Evolutionary conservation across 2,888 invertebrate genomes (phyloP), one percentile per base, ranked within the genome.

Genomic region (Fragum whitleyi): DNA sequence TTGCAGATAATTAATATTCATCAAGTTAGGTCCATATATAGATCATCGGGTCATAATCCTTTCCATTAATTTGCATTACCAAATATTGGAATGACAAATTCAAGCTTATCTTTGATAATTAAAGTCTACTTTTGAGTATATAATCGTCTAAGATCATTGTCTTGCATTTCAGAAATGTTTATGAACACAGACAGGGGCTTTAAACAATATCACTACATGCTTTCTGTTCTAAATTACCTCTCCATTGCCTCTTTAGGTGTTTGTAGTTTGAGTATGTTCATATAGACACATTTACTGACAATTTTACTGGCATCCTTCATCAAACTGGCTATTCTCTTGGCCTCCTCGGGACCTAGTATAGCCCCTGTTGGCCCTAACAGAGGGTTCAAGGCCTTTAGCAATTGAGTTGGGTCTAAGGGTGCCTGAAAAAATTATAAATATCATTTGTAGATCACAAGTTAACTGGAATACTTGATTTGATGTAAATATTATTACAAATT

Each of bases 241-340:
- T 97, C 97, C 73, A 98, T 95, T 81, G 98, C 95, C 85, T 97
- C 96, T 7, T 79, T 74, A 7, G 96, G 96, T 92, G 97, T 96
- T 16, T 98, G 98, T 83, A 96, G 96, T 94, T 97, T 97, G 79
- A 98, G 95, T 91, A 98, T 98, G 94, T 98, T 97, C 90, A 98
- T 96, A 93, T 98, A 98, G 91, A 98, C 97, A 95, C 98, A 98
- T 95, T 98, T 98, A 89, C 97, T 98, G 74, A 98, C 98, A 88
- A 98, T 95, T 94, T 98, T 98, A 94, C 97, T 97, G 0, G 98
- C 98, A 95, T 98, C 98, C 65, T 97, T 97, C 98, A 98, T 98
- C 92, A 98, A 96, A 94, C 98, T 98, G 95, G 97, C 97, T 88
- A 98, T 95, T 88, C 98, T 96, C 88, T 96, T 96, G 9, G 98